Evolutionary conservation across 2,797 vertebrate genomes (phyloP).

Genomic region (Acanthurus tractus): DNA sequence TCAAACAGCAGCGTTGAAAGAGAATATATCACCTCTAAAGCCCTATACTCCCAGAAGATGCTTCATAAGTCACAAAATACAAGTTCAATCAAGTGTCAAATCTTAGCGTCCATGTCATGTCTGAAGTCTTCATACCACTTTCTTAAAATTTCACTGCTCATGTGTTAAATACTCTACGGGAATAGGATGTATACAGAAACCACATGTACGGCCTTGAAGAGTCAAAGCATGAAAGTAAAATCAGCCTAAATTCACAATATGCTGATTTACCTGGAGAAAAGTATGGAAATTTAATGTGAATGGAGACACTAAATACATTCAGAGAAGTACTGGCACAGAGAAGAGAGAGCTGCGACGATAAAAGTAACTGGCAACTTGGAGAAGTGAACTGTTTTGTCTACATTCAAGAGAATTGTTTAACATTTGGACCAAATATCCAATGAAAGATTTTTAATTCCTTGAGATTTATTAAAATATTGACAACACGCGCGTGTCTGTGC

Average conservation of each 20-base stretch:
- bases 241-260: background rate
- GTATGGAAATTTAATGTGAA: background rate
- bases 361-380: background rate
- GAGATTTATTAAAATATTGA: background rate
- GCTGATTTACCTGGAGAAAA: background rate
- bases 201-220: background rate
- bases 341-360: background rate
- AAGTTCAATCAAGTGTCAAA: constrained; percentile 31
- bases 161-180: background rate
- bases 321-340: background rate
- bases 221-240: background rate
- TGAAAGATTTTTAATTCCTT: background rate
- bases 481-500: background rate
- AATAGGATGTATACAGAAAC: background rate
- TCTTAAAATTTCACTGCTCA: background rate
- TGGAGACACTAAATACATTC: background rate
- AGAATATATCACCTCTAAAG: constrained; percentile 63
- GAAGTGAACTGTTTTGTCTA: background rate
- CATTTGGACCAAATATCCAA: background rate
- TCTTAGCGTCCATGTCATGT: background rate
- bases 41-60: constrained; percentile 44
- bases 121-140: constrained; percentile 2
- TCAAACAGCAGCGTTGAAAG: constrained; percentile 47
- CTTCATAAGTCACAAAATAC: constrained; percentile 34
- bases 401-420: background rate